These are phyloP conservation scores for Pristis pectinata DNA, from an alignment of 2,797 vertebrate genomes.

Conservation along the genomic window DNA sequence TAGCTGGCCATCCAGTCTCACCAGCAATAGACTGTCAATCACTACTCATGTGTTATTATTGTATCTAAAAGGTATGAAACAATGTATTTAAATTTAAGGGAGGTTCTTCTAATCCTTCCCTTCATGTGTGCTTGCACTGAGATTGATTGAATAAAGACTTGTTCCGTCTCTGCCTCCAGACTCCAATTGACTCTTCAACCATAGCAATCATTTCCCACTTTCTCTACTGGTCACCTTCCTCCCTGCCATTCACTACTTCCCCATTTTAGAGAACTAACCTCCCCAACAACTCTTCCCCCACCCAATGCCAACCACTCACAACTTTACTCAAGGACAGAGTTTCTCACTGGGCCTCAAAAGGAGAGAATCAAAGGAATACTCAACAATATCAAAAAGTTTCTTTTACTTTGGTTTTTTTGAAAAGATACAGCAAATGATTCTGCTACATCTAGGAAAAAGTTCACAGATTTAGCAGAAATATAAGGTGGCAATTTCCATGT, in stretches of 20 bases:
- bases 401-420: neutral
- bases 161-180: no score
- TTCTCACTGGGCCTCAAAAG: neutral
- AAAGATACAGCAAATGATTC: neutral
- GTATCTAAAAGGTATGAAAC: no score
- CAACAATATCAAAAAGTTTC: conserved; percentile 40
- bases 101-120: no score
- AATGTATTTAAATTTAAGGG: no score
- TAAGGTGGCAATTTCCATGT: neutral
- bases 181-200: no score
- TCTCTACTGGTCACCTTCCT: neutral
- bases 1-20: no score
- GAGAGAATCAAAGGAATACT: conserved; percentile 38
- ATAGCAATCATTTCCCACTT: conserved; percentile 1
- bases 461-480: neutral
- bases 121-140: no score
- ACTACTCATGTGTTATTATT: no score
- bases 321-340: neutral
- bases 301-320: neutral
- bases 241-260: neutral
- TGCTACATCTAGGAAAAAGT: neutral
- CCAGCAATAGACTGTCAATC: no score
- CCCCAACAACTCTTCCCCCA: no score
- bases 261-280: neutral
- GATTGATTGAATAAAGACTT: no score